phyloP scores from a whole-genome alignment of 2,888 invertebrate genomes.

The Drosophila nr. perissopoda region DNA sequence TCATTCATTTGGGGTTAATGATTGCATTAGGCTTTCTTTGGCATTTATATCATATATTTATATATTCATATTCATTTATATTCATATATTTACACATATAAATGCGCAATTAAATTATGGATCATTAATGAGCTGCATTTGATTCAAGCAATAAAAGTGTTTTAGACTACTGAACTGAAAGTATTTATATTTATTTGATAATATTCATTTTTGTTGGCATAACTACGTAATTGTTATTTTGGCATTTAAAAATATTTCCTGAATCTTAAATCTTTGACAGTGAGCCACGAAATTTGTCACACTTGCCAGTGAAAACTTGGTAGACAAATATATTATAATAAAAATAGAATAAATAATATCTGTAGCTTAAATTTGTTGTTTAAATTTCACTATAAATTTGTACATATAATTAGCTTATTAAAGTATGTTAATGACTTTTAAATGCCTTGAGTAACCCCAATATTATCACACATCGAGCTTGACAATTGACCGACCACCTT shows the following conservation, averaged over 20 bases:
- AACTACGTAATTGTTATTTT: conserved; percentile 8
- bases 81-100: conserved; percentile 4
- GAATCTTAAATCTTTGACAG: conserved; percentile 42
- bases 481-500: conserved; percentile 14
- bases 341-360: not conserved
- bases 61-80: not conserved
- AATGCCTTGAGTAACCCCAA: not conserved
- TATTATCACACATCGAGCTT: conserved; percentile 1
- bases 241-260: conserved; percentile 16
- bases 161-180: not conserved
- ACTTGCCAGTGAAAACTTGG: conserved; percentile 1
- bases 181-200: not conserved
- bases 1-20: conserved; percentile 65
- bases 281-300: conserved; percentile 44
- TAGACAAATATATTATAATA: not conserved
- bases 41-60: conserved; percentile 20
- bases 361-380: not conserved
- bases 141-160: not conserved
- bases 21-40: conserved; percentile 38
- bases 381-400: not conserved
- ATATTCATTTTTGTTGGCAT: not conserved
- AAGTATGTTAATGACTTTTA: not conserved
- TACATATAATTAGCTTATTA: not conserved
- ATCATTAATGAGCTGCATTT: conserved; percentile 9
- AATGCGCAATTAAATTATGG: not conserved